These are phyloP conservation scores for Armadillidium nasatum DNA, from an alignment of 1,140 invertebrate species.

Conservation along the genomic window DNA sequence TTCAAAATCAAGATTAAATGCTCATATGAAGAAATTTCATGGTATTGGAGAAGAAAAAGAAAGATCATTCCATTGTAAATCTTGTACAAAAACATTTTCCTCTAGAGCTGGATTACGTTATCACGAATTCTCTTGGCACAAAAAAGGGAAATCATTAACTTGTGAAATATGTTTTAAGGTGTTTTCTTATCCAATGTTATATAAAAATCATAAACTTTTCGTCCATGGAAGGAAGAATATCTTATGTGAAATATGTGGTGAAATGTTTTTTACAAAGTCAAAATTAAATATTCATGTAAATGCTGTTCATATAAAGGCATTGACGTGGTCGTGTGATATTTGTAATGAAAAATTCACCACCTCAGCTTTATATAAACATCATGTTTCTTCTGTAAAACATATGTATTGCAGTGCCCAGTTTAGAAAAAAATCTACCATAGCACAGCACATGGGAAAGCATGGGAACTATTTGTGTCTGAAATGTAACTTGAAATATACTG, in stretches of 20 bases:
- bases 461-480: constrained; percentile 33
- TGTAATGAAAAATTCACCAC: constrained; percentile 41
- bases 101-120: constrained; percentile 41
- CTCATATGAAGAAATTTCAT: constrained; percentile 42
- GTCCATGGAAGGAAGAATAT: constrained; percentile 43
- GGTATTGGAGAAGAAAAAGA: constrained; percentile 41
- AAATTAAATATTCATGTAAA: constrained; percentile 43
- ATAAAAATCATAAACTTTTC: constrained; percentile 38
- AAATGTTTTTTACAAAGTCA: constrained; percentile 41
- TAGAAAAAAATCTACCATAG: constrained; percentile 37
- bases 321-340: constrained; percentile 37
- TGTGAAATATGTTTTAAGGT: constrained; percentile 40
- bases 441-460: constrained; percentile 37
- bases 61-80: constrained; percentile 32
- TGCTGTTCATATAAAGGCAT: constrained; percentile 39
- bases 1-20: constrained; percentile 37
- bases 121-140: constrained; percentile 38
- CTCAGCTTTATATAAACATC: constrained; percentile 38
- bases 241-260: constrained; percentile 41
- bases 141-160: constrained; percentile 32
- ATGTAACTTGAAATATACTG: constrained; percentile 30
- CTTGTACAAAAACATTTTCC: constrained; percentile 37
- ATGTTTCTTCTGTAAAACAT: constrained; percentile 38
- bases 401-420: constrained; percentile 35
- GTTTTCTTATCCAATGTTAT: constrained; percentile 40